Conservation (phyloP, 2,113 vertebrate species). For the Pterocles gutturalis region DNA sequence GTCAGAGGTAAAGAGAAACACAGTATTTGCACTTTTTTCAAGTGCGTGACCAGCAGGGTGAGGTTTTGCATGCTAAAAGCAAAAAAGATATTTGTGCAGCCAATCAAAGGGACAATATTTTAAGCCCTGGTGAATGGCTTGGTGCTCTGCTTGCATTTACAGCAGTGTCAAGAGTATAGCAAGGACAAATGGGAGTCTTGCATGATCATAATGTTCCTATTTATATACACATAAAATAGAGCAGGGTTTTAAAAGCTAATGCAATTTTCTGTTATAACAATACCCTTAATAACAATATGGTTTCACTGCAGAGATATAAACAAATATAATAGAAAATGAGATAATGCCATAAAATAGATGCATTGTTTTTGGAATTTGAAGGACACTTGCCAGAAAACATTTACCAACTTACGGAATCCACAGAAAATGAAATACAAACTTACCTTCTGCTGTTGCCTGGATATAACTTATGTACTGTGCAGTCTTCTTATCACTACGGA, state of each 20-base stretch:
- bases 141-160: slow-evolving; percentile 17
- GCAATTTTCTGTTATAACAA: slow-evolving; percentile 48
- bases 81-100: neutral
- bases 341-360: neutral
- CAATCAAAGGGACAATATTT: slow-evolving; percentile 24
- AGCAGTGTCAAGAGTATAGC: slow-evolving; percentile 17
- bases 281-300: slow-evolving; percentile 62
- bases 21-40: neutral
- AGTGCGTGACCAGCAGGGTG: neutral
- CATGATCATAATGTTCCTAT: slow-evolving; percentile 44
- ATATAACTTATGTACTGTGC: neutral
- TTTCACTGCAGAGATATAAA: slow-evolving; percentile 54
- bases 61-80: neutral
- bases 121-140: neutral
- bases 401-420: neutral
- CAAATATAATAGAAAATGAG: slow-evolving; percentile 55
- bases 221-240: slow-evolving; percentile 59
- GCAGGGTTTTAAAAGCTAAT: slow-evolving; percentile 58
- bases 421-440: slow-evolving; percentile 8
- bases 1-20: neutral
- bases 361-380: slow-evolving; percentile 37
- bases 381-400: slow-evolving; percentile 27
- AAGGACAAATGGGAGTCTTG: slow-evolving; percentile 34
- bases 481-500: neutral
- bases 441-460: slow-evolving; percentile 21